phyloP scores from a whole-genome alignment of 2,888 invertebrate species.

The Protophormia terraenovae region DNA sequence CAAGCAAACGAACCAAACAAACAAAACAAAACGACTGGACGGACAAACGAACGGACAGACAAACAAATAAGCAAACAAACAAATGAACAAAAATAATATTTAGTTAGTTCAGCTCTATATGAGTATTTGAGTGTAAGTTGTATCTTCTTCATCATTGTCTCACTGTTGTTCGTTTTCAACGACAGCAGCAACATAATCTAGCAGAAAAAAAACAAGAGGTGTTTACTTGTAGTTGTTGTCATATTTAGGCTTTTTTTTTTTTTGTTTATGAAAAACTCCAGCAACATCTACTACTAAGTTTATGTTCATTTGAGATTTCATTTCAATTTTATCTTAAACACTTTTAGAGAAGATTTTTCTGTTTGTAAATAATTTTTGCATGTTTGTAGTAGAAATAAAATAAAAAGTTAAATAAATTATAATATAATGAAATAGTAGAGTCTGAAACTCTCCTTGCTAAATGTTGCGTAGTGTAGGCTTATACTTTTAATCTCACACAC shows the following conservation, averaged over 20 bases:
- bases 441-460: conserved; percentile 54
- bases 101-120: conserved; percentile 60
- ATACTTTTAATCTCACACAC: conserved; percentile 1
- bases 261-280: conserved; percentile 24
- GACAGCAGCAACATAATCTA: conserved; percentile 15
- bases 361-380: conserved; percentile 47
- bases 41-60: background rate
- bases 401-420: background rate
- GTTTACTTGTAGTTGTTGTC: conserved; percentile 49
- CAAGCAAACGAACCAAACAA: background rate
- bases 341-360: conserved; percentile 37
- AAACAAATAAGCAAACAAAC: background rate
- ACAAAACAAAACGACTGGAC: conserved; percentile 29
- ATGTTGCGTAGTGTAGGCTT: conserved; percentile 54
- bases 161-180: conserved; percentile 25
- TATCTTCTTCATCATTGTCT: conserved; percentile 58
- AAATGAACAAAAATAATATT: conserved; percentile 21
- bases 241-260: conserved; percentile 48
- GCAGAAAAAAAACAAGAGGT: background rate
- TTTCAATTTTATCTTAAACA: conserved; percentile 24
- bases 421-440: conserved; percentile 47
- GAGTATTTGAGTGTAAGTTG: conserved; percentile 46
- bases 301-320: conserved; percentile 40
- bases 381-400: conserved; percentile 25
- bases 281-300: background rate